phyloP scores from a whole-genome alignment of 1,140 invertebrate genomes.

The Bombus ignitus region DNA sequence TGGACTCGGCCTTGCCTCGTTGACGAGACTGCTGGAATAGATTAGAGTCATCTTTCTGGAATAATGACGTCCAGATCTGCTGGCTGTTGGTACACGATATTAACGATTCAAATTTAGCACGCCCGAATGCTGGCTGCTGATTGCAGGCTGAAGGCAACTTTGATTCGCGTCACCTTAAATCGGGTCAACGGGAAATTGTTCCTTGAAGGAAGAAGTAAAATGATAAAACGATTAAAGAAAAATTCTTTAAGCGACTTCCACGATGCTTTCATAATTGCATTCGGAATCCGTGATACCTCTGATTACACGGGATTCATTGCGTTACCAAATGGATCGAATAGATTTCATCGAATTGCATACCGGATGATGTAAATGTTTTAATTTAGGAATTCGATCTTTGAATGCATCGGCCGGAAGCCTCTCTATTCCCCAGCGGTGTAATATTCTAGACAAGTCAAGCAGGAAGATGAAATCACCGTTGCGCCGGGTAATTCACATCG shows the following conservation, averaged over 20 bases:
- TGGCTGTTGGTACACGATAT: constrained; percentile 53
- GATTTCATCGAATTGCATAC: background rate
- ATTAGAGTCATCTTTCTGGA: constrained; percentile 67
- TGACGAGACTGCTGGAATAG: constrained; percentile 48
- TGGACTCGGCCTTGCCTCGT: background rate
- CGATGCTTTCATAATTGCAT: background rate
- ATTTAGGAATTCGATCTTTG: background rate
- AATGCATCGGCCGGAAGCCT: background rate
- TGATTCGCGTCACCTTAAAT: constrained; percentile 17
- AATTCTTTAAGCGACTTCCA: background rate
- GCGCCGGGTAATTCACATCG: background rate
- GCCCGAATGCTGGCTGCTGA: constrained; percentile 45
- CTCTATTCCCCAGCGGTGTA: background rate
- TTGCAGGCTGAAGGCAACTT: constrained; percentile 31
- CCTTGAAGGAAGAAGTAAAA: background rate
- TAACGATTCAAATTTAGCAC: constrained; percentile 67
- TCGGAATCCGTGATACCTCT: background rate
- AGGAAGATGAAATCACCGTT: background rate
- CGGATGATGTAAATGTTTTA: background rate
- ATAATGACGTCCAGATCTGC: constrained; percentile 54
- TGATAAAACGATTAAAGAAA: background rate
- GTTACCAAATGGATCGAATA: too few species aligned
- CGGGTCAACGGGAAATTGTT: constrained; percentile 41
- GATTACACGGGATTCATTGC: background rate
- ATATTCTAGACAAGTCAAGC: constrained; percentile 15